phyloP scores from a whole-genome alignment of 2,113 vertebrate species.

The Origma solitaria region DNA sequence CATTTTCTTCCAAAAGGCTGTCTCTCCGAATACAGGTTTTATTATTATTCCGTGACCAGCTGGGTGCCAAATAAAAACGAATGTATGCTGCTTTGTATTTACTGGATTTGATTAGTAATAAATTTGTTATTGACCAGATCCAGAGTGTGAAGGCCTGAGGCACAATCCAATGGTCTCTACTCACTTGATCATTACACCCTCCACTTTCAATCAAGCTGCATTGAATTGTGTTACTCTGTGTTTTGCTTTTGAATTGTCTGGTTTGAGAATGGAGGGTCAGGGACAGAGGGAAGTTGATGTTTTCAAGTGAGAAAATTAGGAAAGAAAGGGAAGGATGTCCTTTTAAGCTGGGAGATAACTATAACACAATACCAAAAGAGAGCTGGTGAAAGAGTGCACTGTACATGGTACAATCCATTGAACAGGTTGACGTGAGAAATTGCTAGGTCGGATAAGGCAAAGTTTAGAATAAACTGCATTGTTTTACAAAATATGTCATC shows the following conservation, averaged over 20 bases:
- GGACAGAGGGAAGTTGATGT: background rate
- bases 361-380: background rate
- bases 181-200: conserved; percentile 37
- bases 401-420: conserved; percentile 26
- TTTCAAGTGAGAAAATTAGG: background rate
- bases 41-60: conserved; percentile 33
- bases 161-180: conserved; percentile 41
- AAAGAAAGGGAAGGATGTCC: background rate
- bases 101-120: conserved; percentile 73
- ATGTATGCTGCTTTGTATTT: conserved; percentile 58
- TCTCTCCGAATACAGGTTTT: background rate
- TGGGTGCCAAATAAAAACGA: conserved; percentile 64
- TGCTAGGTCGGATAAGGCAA: conserved; percentile 53
- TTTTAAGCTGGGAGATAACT: background rate
- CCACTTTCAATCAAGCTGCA: conserved; percentile 11
- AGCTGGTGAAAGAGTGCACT: background rate
- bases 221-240: background rate
- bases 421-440: conserved; percentile 58
- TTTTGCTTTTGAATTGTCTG: conserved; percentile 10
- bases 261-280: background rate
- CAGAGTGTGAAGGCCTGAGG: conserved; percentile 11
- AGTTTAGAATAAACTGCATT: conserved; percentile 74
- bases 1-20: background rate
- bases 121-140: conserved; percentile 69
- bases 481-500: conserved; percentile 76